Evolutionary conservation across 2,888 invertebrate species (phyloP), one percentile per base, ranked within the genome.

Genomic region (Mimas tiliae): DNA sequence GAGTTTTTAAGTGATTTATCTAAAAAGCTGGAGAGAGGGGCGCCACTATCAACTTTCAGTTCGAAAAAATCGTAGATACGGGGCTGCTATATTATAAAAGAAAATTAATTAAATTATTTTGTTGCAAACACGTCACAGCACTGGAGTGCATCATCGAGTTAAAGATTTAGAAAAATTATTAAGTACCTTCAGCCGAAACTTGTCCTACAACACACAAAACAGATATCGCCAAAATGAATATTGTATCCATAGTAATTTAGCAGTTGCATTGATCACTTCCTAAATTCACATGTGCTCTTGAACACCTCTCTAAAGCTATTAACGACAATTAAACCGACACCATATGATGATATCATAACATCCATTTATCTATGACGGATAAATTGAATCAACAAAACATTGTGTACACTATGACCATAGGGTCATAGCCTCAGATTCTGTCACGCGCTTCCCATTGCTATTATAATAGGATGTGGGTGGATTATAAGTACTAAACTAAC

Each of bases 371-470:
- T 77, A 77, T 85, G 86, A 85, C 83, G 76, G 83, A 82, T 82
- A 85, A 88, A 76, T 78, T 83, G 85, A 88, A 87, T 81, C 79
- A 84, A 83, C 81, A 74, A 80, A 80, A 85, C 80, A 80, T 75
- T 76, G 74, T 50, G 73, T 72, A 74, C 73, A 77, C 78, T 75
- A 75, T 73, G 67, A 69, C 70, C 75, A 73, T 79, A 76, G 80
- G 73, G 14, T 45, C 45, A 45, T 45, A 45, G 45, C 14, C 75
- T 74, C 72, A 74, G 79, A 79, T 79, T 79, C 74, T 81, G 86
- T 90, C 90, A 90, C 88, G 89, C 84, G 90, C 78, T 85, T 82
- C 75, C 75, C 76, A 86, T 87, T 86, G 69, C 67, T 65, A 68
- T 62, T 58, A 58, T 48, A 65, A 58, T 63, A 62, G 55, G 62